Conservation (phyloP, 2,797 vertebrate genomes). For the Cyclopterus lumpus region DNA sequence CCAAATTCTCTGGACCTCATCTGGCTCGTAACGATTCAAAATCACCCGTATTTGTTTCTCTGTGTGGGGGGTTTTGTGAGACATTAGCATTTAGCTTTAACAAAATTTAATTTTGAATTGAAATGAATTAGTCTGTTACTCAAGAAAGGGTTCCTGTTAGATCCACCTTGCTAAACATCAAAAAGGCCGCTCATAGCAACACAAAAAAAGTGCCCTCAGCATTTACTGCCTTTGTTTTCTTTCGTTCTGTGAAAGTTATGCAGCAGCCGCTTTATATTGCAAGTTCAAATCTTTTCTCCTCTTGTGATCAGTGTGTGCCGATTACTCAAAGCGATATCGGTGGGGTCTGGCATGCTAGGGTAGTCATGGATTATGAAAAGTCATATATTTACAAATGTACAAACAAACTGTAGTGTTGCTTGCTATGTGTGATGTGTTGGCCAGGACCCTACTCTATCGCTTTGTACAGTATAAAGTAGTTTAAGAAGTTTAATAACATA, state of each 20-base stretch:
- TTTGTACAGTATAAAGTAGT: slow-evolving; percentile 97
- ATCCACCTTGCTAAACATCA: slow-evolving; percentile 82
- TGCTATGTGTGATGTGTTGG: slow-evolving; percentile 90
- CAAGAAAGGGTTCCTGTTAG: slow-evolving; percentile 87
- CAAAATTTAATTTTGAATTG: slow-evolving; percentile 70
- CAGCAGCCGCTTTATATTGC: slow-evolving; percentile 78
- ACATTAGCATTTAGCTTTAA: slow-evolving; percentile 50
- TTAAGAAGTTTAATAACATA: slow-evolving; percentile 99
- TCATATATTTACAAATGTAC: slow-evolving; percentile 82
- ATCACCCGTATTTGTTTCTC: not conserved
- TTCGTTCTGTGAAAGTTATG: slow-evolving; percentile 69
- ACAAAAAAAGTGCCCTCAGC: slow-evolving; percentile 51
- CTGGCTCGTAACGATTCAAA: not conserved
- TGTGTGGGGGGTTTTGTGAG: slow-evolving; percentile 60
- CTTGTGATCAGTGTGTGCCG: slow-evolving; percentile 97
- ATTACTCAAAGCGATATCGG: slow-evolving; percentile 99
- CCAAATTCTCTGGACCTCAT: not conserved
- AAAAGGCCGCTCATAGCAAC: slow-evolving; percentile 72
- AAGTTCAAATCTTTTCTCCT: slow-evolving; percentile 71
- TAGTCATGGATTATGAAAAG: slow-evolving; percentile 92
- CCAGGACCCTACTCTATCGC: slow-evolving; percentile 98
- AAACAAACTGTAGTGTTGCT: slow-evolving; percentile 84
- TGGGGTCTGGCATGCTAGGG: slow-evolving; percentile 95
- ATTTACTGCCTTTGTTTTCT: slow-evolving; percentile 65
- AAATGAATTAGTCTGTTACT: slow-evolving; percentile 86